Percentiles rank a stretch among this genome's conserved stretches.
Evolutionary conservation across 2,888 invertebrate genomes (phyloP).

Genomic region (Pardosa pseudoannulata): DNA sequence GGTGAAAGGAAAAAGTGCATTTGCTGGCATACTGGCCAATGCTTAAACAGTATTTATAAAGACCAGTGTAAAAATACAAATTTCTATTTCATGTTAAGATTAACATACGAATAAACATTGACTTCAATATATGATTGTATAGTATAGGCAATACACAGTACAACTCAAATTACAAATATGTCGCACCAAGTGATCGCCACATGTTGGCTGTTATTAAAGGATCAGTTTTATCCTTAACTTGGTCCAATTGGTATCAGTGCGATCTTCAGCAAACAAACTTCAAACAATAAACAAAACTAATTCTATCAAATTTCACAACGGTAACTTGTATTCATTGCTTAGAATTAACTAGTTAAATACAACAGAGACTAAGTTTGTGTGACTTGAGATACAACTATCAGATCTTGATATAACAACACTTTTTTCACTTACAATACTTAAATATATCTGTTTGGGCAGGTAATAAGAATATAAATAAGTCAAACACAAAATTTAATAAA

Average conservation of each 20-base stretch:
- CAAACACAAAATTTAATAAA: slow-evolving; percentile 72
- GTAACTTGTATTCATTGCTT: slow-evolving; percentile 68
- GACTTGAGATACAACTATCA: slow-evolving; percentile 59
- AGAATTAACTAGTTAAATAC: slow-evolving; percentile 66
- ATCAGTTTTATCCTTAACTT: slow-evolving; percentile 56
- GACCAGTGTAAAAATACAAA: slow-evolving; percentile 73
- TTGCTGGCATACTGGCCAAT: slow-evolving; percentile 64
- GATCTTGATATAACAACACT: slow-evolving; percentile 61
- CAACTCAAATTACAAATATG: slow-evolving; percentile 65
- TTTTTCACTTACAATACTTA: slow-evolving; percentile 39
- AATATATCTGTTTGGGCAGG: slow-evolving; percentile 49
- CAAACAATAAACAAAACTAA: slow-evolving; percentile 72
- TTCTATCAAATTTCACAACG: slow-evolving; percentile 72
- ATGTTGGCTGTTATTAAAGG: slow-evolving; percentile 47
- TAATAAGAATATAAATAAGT: slow-evolving; percentile 67
- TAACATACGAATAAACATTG: slow-evolving; percentile 65
- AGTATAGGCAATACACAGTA: slow-evolving; percentile 68
- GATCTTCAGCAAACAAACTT: slow-evolving; percentile 57
- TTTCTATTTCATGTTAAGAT: slow-evolving; percentile 60
- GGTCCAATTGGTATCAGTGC: slow-evolving; percentile 62
- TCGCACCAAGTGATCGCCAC: slow-evolving; percentile 36
- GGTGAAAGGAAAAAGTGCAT: slow-evolving; percentile 52
- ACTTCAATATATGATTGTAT: slow-evolving; percentile 71
- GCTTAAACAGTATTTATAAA: slow-evolving; percentile 59
- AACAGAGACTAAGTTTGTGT: slow-evolving; percentile 58